Base-by-base conservation (phyloP, 2,888 invertebrate species). In the Meiosimyza platycephala region DNA sequence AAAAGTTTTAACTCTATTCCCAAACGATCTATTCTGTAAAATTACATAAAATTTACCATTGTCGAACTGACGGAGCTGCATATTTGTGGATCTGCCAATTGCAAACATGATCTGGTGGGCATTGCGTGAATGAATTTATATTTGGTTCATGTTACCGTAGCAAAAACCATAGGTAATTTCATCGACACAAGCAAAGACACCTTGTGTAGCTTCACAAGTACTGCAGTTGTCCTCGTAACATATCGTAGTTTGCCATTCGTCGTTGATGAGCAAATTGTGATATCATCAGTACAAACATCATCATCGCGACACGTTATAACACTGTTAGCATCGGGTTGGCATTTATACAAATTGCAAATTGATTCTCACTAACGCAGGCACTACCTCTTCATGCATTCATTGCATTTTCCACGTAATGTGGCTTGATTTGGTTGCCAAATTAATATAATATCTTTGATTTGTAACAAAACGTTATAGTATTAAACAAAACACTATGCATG, bases 41-140 rank as follows among this genome's bases (percentile, higher is more conserved):
- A 28, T 28, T 4, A n/a, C n/a, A n/a, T n/a, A n/a, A 40, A 40
- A 40, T 40, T 15, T 54, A 54, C 54, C n/a, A 11, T 1, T n/a
- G 9, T 7, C 6, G 12, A 54, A n/a, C n/a, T 13, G 0, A 15
- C 12, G 9, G 13, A 7, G 7, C 54, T 76, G 68, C 80, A 80
- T 57, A 80, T 40, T 60, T 77, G 22, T 2, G 16, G 22, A n/a
- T 63, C 72, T 12, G 73, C 54, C 7, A 73, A 62, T 77, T 78
- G 6, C 81, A 81, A 28, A 80, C 77, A 70, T 73, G 76, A 33
- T 75, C 78, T 4, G 15, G 9, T 0, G 80, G 79, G 51, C 81
- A 81, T 0, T 40, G 40, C 1, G 74, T 75, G 5, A 51, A 28
- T 7, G 76, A 66, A 15, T 15, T 54, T 9, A 48, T 6, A 48